phyloP scores from a whole-genome alignment of 1,140 invertebrate species.

The Platyscapa corneri region DNA sequence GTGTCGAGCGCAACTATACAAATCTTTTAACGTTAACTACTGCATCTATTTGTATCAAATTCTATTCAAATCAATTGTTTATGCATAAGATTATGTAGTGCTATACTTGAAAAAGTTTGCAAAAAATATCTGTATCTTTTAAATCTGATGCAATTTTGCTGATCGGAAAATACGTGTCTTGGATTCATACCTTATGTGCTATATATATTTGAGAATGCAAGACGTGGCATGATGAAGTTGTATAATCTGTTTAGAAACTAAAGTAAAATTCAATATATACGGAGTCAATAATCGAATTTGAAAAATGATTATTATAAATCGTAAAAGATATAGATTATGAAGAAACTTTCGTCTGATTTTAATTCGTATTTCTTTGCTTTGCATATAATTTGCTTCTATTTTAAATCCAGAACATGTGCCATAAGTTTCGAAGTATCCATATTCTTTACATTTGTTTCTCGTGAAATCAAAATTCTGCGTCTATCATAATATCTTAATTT shows the following conservation, averaged over 20 bases:
- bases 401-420: neutral
- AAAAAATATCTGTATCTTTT: neutral
- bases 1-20: neutral
- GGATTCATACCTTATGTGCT: neutral
- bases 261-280: neutral
- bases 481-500: neutral
- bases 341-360: neutral
- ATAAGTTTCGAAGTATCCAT: neutral
- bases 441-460: neutral
- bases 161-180: conserved; percentile 6
- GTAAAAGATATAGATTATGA: neutral
- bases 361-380: neutral
- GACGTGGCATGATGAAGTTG: neutral
- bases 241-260: neutral
- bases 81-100: neutral
- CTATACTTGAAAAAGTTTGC: neutral
- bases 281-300: neutral
- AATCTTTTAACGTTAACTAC: neutral
- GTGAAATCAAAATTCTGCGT: conserved; percentile 3
- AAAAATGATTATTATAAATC: neutral
- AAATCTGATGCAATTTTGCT: neutral
- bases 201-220: neutral
- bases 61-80: neutral
- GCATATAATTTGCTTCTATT: neutral
- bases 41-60: neutral